Evolutionary conservation across 2,888 invertebrate genomes (phyloP), one percentile per base, ranked within the genome.

Genomic region (Amblyjoppa fuscipennis): DNA sequence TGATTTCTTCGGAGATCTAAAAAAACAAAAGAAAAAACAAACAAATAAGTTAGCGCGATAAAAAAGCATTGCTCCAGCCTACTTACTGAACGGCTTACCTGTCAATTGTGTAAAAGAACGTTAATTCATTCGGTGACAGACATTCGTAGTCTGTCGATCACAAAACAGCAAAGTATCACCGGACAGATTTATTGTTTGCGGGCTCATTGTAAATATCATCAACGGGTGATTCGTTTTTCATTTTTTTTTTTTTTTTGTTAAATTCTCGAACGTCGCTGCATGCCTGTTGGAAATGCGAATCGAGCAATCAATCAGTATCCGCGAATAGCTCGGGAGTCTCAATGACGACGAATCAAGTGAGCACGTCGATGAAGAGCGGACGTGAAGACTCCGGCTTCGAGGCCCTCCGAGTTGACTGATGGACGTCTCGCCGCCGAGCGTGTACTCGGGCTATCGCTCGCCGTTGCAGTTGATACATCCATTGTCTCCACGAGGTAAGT

Each of bases 271-370:
- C 76, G 31, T 41, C 38, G 5, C 25, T 38, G 45, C 49, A 20
- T 66, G 64, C 51, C 13, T 51, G 34, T 64, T 76, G 34, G 51
- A 64, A 49, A 20, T 64, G 66, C 49, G 59, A 74, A 74, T 34
- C 76, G 76, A 66, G 66, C 51, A 76, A 49, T 76, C 76, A 53
- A 68, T 76, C 66, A 53, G 76, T 25, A 38, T 76, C 53, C 51
- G 66, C 25, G 25, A 51, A 69, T 56, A 20, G 16, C 20, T 25
- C 25, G 13, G 41, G 4, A 51, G 31, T 45, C 41, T 86, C 81
- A 86, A 56, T 86, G 86, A 66, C 93, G 92, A 88, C 92, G 90
- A 81, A 93, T 92, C 61, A 93, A 81, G 68, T 90, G 92, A 71
- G 90, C 87, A 53, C 92, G 93, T 84, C 91, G 92, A 87, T 90